Evolutionary conservation across 2,797 vertebrate species (phyloP), one percentile per base, ranked within the genome.

Genomic region (Miichthys miiuy): DNA sequence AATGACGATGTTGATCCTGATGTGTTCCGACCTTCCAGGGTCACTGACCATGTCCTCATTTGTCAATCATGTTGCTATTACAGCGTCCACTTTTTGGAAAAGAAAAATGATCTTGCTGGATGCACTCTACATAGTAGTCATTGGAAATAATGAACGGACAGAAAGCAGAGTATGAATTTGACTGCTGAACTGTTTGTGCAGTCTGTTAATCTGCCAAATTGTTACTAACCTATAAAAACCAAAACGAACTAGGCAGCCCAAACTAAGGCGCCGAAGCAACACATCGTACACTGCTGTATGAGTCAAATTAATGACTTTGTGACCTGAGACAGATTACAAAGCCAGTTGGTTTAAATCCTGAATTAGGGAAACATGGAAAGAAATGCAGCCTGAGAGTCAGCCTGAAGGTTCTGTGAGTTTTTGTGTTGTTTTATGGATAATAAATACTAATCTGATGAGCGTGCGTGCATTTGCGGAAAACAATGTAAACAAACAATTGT

Each of bases 41-140:
- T 90, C 88, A 87, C 20, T 64, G 54, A 74, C 72, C 77, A 78
- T 84, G 84, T 62, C 85, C 73, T 82, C 72, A 0, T 76, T 52
- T 77, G 84, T 84, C 90, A 89, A 10, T 89, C 68, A 72, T 6
- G 51, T 65, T 44, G 16, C 55, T 50, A 18, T 34, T 68, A 11
- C n/a, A 23, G 62, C 73, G 25, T 14, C 1, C 23, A 27, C 13
- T 23, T 47, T 69, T 48, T 41, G 18, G 14, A 60, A 5, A n/a
- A 13, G 7, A 68, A 51, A 21, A 65, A 60, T 30, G 23, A 41
- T 48, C 56, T 67, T 10, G 6, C 12, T 67, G 27, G 48, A 65
- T 63, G 66, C 67, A 1, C 57, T 30, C 10, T 3, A 46, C 47
- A 44, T 57, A 57, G 21, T 12, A 51, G 27, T 30, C 20, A 44